Conservation (phyloP, 2,797 vertebrate species). For the Sebastes kiyomatsui region DNA sequence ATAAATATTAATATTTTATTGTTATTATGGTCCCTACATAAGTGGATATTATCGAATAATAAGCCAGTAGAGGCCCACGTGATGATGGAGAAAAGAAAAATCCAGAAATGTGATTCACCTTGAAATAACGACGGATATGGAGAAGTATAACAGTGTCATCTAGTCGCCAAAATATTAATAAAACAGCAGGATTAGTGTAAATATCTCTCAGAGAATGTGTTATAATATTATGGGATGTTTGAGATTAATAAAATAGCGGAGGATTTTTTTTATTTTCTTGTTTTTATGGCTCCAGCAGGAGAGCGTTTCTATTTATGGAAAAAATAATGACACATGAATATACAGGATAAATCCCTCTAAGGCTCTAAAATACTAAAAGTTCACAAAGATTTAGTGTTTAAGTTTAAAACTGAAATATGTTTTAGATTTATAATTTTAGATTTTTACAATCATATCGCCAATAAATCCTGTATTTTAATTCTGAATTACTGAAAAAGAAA, state of each 20-base stretch:
- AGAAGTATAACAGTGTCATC: neutral
- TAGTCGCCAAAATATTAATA: neutral
- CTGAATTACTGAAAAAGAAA: neutral
- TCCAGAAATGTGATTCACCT: neutral
- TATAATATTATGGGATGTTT: neutral
- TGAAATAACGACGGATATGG: neutral
- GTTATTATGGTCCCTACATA: accelerated
- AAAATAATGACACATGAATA: neutral
- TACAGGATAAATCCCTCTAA: neutral
- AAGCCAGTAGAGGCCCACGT: neutral
- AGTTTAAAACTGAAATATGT: neutral
- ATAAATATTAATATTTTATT: accelerated
- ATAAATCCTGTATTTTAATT: neutral
- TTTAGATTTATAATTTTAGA: neutral
- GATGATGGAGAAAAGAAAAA: neutral
- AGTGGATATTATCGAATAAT: neutral
- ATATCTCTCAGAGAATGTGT: neutral
- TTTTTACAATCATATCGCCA: neutral
- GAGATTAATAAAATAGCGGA: neutral
- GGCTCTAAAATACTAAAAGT: neutral
- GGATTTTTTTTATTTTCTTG: neutral
- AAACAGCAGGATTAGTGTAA: neutral
- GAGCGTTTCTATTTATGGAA: neutral
- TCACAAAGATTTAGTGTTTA: neutral
- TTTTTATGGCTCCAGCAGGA: neutral